Base-by-base conservation (phyloP, 1,140 invertebrate genomes). In the Sycophila sp. region DNA sequence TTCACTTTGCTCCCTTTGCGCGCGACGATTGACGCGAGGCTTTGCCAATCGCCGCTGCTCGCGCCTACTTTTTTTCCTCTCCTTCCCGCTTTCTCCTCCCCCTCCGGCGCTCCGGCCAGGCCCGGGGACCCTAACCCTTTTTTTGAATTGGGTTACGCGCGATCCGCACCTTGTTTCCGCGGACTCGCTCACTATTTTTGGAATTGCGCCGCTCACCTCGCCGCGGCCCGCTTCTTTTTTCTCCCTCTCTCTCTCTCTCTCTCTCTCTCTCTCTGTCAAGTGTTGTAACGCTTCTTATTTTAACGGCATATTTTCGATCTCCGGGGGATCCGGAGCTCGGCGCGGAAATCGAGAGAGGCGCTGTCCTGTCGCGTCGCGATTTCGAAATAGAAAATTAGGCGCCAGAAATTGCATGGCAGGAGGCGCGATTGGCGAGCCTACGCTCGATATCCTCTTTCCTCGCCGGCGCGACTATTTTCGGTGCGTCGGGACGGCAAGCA, bases 401-500 rank as follows among this genome's bases (percentile, higher is more conserved):
- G 68, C 68, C 73, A 70, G 70, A 74, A 75, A 73, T 51, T 24
- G 2, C 15, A 62, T 1, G 10, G 42, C n/a, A 49, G 53, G 34
- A 0, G 73, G 66, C 55, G 70, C n/a, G 30, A n/a, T 51, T 34
- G 13, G 42, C n/a, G 47, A 11, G 13, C 15, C 49, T 55, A 8
- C 19, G 1, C 36, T 22, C 64, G 38, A 24, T 65, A 15, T 28
- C n/a, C 34, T 55, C 49, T 55, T 66, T 40, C 49, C 32, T 26
- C 58, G 58, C 15, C 51, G 60, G 60, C 64, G 73, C 69, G 76
- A 76, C 79, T 81, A 83, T 81, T 83, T 82, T 80, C 30, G 76
- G n/a, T 75, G 75, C 76, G n/a, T 40, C 7, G 5, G 24, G 19
- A 8, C 55, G 36, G 71, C 73, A 75, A n/a, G 15, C 80, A 83